A percentile compares a stretch with the other conserved stretches of the same genome.
These are phyloP conservation scores for Flexamia atlantica DNA, from an alignment of 2,888 invertebrate genomes.

Conservation along the genomic window DNA sequence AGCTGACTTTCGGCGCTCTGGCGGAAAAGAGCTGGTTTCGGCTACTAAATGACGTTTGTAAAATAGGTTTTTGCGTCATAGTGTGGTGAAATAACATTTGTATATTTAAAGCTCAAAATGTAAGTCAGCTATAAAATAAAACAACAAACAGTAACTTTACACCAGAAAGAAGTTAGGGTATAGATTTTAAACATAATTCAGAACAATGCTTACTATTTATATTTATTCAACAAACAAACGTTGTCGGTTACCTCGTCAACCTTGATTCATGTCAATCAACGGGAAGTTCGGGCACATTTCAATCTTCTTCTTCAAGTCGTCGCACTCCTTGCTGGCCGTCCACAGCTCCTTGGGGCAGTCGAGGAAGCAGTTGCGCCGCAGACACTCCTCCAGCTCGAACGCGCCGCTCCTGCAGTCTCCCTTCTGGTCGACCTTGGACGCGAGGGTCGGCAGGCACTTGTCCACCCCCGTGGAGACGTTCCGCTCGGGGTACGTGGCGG, in stretches of 20 bases:
- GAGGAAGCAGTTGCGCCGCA: not conserved
- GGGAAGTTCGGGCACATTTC: not conserved
- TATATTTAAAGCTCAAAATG: too few species aligned
- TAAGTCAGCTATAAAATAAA: too few species aligned
- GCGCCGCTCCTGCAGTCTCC: not conserved
- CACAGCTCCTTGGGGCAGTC: conserved; percentile 9
- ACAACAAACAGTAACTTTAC: too few species aligned
- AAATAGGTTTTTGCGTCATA: too few species aligned
- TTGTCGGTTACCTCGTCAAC: not conserved
- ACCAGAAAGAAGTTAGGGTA: too few species aligned
- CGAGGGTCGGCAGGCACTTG: not conserved
- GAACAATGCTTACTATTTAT: too few species aligned
- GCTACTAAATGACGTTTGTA: too few species aligned
- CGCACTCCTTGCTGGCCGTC: conserved; percentile 12
- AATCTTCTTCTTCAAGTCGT: not conserved
- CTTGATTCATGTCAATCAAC: not conserved
- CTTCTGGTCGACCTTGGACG: not conserved
- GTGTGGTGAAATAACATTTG: too few species aligned
- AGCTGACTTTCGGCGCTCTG: too few species aligned
- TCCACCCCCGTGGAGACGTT: not conserved
- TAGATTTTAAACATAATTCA: too few species aligned
- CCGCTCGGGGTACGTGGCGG: conserved; percentile 2
- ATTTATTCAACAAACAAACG: too few species aligned
- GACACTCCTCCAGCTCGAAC: not conserved
- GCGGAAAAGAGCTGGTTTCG: too few species aligned